These are phyloP conservation scores for Acleris holmiana DNA, from an alignment of 2,888 invertebrate species.

Conservation along the genomic window DNA sequence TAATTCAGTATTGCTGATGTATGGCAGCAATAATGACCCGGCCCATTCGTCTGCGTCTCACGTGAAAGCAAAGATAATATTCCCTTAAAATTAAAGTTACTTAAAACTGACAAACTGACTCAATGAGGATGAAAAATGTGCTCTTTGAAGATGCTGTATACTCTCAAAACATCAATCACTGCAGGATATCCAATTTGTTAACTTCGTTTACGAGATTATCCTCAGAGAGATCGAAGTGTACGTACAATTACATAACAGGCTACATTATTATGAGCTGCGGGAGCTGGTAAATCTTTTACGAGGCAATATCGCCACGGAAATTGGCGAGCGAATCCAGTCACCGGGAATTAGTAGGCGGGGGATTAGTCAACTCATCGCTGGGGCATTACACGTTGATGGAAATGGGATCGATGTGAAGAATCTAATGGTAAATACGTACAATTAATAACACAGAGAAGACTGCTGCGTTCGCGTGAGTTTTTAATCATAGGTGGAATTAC, in stretches of 20 bases:
- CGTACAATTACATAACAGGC: slow-evolving; percentile 3
- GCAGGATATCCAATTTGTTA: not conserved
- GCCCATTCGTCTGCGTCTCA: too few species aligned
- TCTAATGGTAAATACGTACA: too few species aligned
- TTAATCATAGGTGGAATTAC: too few species aligned
- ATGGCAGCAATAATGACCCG: too few species aligned
- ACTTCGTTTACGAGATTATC: not conserved
- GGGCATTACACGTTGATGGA: not conserved
- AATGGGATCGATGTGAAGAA: not conserved
- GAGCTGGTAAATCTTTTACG: slow-evolving; percentile 19
- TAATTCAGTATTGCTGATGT: too few species aligned
- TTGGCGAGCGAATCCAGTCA: slow-evolving; percentile 16
- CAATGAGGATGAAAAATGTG: not conserved
- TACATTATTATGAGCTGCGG: slow-evolving; percentile 10
- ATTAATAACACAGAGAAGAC: too few species aligned
- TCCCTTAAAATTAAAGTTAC: too few species aligned
- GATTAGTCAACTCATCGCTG: slow-evolving; percentile 3
- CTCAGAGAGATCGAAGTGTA: not conserved
- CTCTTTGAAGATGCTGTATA: too few species aligned
- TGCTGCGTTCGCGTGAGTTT: too few species aligned
- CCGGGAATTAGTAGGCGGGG: slow-evolving; percentile 12
- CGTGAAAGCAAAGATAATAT: too few species aligned
- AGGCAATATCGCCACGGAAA: slow-evolving; percentile 23
- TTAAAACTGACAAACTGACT: not conserved
- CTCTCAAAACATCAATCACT: too few species aligned